Conservation (phyloP, 2,888 invertebrate genomes). For the Poecilobothrus nobilitatus region DNA sequence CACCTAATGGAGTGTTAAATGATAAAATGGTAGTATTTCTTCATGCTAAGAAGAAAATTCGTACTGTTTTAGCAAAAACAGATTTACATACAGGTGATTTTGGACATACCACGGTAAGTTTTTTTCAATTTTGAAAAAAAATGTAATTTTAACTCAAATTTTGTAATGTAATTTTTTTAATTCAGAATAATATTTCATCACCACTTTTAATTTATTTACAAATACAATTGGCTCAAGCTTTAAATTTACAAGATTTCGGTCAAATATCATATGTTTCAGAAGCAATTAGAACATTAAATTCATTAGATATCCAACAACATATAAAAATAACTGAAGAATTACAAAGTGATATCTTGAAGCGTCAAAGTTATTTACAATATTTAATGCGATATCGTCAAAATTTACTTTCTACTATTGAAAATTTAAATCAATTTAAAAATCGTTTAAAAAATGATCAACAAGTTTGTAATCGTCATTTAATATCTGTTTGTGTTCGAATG, state of each 20-base stretch:
- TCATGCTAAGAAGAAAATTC: slow-evolving; percentile 68
- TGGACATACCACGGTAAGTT: slow-evolving; percentile 48
- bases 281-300: slow-evolving; percentile 66
- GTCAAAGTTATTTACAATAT: slow-evolving; percentile 76
- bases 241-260: slow-evolving; percentile 67
- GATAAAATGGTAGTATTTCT: slow-evolving; percentile 36
- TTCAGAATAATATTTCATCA: slow-evolving; percentile 35
- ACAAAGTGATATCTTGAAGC: slow-evolving; percentile 64
- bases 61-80: slow-evolving; percentile 82
- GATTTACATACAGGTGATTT: slow-evolving; percentile 65
- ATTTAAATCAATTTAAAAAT: slow-evolving; percentile 54
- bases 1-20: slow-evolving; percentile 28
- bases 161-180: not conserved
- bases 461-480: slow-evolving; percentile 64
- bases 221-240: slow-evolving; percentile 72
- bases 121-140: slow-evolving; percentile 4
- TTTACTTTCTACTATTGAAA: slow-evolving; percentile 63
- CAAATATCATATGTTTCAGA: slow-evolving; percentile 74
- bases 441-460: slow-evolving; percentile 61
- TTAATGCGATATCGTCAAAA: slow-evolving; percentile 72
- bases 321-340: slow-evolving; percentile 64
- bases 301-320: slow-evolving; percentile 63
- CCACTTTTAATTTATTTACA: slow-evolving; percentile 59
- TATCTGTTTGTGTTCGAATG: slow-evolving; percentile 66
- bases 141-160: too few relatives aligned